These are phyloP conservation scores for Stichopus horrens DNA, from an alignment of 53 echinoderm and acorn worm genomes.

Conservation along the genomic window DNA sequence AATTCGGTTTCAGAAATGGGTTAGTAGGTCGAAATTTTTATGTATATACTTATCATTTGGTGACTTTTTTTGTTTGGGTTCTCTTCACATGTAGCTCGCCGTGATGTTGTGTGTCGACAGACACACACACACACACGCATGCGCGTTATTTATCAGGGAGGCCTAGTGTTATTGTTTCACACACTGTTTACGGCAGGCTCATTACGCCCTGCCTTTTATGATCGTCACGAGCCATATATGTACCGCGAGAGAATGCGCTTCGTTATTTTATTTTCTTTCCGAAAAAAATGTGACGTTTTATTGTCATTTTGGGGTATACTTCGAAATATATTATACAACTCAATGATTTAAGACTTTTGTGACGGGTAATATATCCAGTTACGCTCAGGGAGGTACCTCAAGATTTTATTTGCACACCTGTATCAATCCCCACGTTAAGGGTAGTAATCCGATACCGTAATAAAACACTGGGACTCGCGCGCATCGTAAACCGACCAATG, in stretches of 20 bases:
- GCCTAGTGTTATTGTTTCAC: no score
- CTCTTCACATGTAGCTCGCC: no score
- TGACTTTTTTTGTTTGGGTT: no score
- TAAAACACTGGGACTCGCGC: constrained; percentile 36
- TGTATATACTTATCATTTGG: background rate
- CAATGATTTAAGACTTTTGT: constrained; percentile 28
- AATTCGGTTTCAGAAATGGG: background rate
- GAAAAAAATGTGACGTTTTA: constrained; percentile 24
- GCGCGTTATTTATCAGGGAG: no score
- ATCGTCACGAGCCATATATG: no score
- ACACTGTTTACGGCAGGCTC: no score
- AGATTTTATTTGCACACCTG: constrained; percentile 34
- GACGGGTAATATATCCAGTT: background rate
- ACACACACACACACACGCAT: no score
- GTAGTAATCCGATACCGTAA: constrained; percentile 15
- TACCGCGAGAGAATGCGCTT: background rate
- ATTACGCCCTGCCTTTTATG: no score
- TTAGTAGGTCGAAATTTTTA: background rate
- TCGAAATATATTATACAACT: constrained; percentile 11
- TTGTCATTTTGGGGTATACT: constrained; percentile 31
- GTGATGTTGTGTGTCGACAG: no score
- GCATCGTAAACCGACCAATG: constrained; percentile 21
- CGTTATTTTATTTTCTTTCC: constrained; percentile 7
- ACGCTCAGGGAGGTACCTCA: constrained; percentile 3
- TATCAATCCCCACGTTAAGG: constrained; percentile 10